phyloP scores from a whole-genome alignment of 2,797 vertebrate species.

The Schizothorax lantsangensis region DNA sequence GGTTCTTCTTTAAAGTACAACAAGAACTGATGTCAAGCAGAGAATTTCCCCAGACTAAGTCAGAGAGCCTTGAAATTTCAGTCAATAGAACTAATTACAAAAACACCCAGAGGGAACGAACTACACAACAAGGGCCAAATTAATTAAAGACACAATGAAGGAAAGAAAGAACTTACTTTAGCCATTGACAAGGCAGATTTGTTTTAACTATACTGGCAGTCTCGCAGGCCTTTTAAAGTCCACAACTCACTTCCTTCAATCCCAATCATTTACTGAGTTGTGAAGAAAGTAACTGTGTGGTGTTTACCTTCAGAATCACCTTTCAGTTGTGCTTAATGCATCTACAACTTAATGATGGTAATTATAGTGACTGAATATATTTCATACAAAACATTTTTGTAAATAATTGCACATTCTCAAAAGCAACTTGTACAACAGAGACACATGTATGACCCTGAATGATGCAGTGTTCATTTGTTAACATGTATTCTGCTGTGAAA shows the following conservation, averaged over 20 bases:
- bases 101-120: slow-evolving; percentile 41
- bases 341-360: background rate
- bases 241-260: background rate
- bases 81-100: slow-evolving; percentile 52
- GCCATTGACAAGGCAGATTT: slow-evolving; percentile 12
- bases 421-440: background rate
- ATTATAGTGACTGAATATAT: background rate
- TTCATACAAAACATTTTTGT: background rate
- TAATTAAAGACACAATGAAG: slow-evolving; percentile 42
- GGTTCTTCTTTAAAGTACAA: slow-evolving; percentile 25
- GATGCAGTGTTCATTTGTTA: no score
- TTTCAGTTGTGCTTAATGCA: background rate
- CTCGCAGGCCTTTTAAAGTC: background rate
- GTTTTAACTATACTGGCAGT: background rate
- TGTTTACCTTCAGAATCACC: background rate
- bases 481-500: no score
- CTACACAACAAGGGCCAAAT: slow-evolving; percentile 46
- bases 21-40: slow-evolving; percentile 22
- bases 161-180: slow-evolving; percentile 16
- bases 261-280: background rate
- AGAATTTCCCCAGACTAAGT: slow-evolving; percentile 21
- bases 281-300: background rate
- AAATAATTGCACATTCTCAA: background rate
- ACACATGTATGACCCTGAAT: background rate
- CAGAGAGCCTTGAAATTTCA: slow-evolving; percentile 42